Base-by-base conservation (phyloP, 2,113 vertebrate species). In the Mesoclemmys tuberculata region DNA sequence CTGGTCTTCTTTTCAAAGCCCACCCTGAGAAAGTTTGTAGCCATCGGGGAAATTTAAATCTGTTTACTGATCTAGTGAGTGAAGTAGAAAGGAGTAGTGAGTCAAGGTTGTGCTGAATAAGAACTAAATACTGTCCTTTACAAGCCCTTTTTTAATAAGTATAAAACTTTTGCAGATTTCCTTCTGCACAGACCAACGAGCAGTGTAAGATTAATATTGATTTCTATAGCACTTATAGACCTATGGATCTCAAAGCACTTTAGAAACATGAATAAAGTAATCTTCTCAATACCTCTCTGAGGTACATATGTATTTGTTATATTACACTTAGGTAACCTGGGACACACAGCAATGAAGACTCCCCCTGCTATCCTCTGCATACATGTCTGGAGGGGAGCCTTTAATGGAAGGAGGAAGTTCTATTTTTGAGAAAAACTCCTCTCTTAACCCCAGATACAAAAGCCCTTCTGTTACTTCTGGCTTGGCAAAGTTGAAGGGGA, bases 11-110 rank as follows among this genome's bases (percentile, higher is more conserved):
- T 94, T 95, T 55, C 79, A 93, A 92, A 93, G 87, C 51, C 54
- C 55, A 44, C 35, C 79, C 89, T 64, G 24, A 85, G 91, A 97
- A 97, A 94, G 64, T 97, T 94, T 85, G 82, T 46, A 92, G 89
- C 80, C 81, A 0, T 85, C 82, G 85, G 92, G 90, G 84, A 92
- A 88, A 89, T 92, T 81, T 96, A 61, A 87, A 77, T 83, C 46
- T 78, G 58, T 38, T 51, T 88, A 48, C 82, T 83, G 90, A 41
- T 88, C 80, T 82, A 61, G n/a, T 55, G 11, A 41, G 26, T 49
- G 75, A 78, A 91, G 56, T 44, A 49, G 87, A 92, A 21, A n/a
- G 49, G 56, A 87, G 89, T 44, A 79, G 38, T 0, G 1, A 58
- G 93, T 29, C 64, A 14, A 19, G 54, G 51, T 9, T 11, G n/a